phyloP scores from a whole-genome alignment of 2,888 invertebrate genomes.

The Eupithecia subfuscata region DNA sequence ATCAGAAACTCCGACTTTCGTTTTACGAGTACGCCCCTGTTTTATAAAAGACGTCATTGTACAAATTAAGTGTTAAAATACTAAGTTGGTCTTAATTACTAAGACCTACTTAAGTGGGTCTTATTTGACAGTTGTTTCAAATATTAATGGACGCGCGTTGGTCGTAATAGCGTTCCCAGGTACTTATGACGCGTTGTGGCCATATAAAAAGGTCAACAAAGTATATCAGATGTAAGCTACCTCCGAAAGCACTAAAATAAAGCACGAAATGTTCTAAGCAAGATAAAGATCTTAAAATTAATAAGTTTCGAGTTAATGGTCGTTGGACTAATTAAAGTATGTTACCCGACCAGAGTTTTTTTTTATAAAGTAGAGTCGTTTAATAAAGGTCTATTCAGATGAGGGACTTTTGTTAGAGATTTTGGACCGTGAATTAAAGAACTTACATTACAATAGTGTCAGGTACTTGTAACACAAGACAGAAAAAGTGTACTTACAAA shows the following conservation, averaged over 20 bases:
- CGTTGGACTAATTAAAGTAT: constrained; percentile 32
- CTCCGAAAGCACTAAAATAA: constrained; percentile 14
- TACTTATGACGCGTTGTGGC: constrained; percentile 5
- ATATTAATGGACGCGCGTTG: not conserved
- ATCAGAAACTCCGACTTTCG: too few species aligned
- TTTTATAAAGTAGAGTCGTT: not conserved
- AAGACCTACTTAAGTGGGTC: not conserved
- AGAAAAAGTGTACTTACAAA: not conserved
- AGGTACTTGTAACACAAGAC: not conserved
- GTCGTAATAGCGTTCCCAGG: constrained; percentile 8
- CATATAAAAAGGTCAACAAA: constrained; percentile 17
- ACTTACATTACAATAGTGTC: not conserved
- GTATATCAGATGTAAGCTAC: constrained; percentile 15
- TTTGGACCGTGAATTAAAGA: not conserved
- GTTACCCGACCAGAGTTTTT: constrained; percentile 16
- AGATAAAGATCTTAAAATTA: constrained; percentile 31
- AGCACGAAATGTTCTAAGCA: constrained; percentile 24
- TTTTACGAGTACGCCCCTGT: too few species aligned
- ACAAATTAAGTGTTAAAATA: not conserved
- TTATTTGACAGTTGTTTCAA: not conserved
- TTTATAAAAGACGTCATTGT: not conserved
- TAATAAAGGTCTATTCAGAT: not conserved
- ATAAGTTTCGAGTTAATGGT: constrained; percentile 34
- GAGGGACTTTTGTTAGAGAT: not conserved
- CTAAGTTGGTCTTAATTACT: not conserved